These are phyloP conservation scores for Cuniculus paca DNA, from an alignment of 2,797 vertebrate species.

Conservation along the genomic window DNA sequence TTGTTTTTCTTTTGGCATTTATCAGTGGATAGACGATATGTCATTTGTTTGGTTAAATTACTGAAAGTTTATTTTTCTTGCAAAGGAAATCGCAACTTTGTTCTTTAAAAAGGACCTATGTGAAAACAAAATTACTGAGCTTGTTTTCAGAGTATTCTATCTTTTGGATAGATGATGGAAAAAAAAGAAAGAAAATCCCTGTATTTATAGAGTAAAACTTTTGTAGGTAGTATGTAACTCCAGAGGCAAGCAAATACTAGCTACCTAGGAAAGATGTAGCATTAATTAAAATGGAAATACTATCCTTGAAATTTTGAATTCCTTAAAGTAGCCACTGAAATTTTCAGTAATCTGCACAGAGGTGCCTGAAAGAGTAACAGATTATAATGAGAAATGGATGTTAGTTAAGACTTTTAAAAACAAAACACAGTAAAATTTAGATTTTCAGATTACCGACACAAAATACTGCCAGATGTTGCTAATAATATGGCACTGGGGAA, in stretches of 20 bases:
- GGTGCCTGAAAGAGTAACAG: background rate
- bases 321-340: constrained; percentile 19
- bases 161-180: background rate
- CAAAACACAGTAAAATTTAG: constrained; percentile 3
- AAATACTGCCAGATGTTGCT: constrained; percentile 33
- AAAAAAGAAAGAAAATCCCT: background rate
- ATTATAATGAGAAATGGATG: background rate
- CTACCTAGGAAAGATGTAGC: background rate
- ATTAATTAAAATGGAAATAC: constrained; percentile 39
- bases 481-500: background rate
- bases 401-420: background rate
- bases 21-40: background rate
- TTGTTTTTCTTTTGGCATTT: background rate
- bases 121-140: background rate
- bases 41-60: constrained; percentile 38
- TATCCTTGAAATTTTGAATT: constrained; percentile 9
- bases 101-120: background rate
- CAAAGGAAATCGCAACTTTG: constrained; percentile 32
- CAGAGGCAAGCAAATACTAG: background rate
- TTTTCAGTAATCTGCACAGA: background rate
- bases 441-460: background rate
- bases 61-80: constrained; percentile 33
- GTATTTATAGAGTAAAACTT: background rate
- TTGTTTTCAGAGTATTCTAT: background rate
- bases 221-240: background rate